These are phyloP conservation scores for Cybosia mesomella DNA, from an alignment of 2,888 invertebrate genomes.

Conservation along the genomic window DNA sequence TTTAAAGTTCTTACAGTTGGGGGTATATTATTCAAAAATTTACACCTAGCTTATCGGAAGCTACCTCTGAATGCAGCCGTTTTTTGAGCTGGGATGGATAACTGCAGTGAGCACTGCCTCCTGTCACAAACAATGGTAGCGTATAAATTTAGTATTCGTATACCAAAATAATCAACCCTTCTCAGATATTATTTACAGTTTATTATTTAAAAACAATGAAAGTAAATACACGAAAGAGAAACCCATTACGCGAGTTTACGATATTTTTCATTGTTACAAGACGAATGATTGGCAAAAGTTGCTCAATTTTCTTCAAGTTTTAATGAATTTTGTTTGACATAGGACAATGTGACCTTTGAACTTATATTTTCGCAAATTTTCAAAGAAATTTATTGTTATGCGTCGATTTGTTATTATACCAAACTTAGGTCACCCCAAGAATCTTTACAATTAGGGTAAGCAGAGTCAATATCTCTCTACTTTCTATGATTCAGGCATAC, in stretches of 20 bases:
- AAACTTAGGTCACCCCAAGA: not conserved
- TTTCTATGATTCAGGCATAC: not conserved
- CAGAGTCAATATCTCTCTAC: not conserved
- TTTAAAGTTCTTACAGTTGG: no score
- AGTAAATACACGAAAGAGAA: not conserved
- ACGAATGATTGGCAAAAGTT: conserved; percentile 69
- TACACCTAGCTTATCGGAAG: no score
- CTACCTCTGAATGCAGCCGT: no score
- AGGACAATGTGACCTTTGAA: conserved; percentile 41
- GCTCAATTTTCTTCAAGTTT: conserved; percentile 60
- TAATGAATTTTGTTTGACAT: conserved; percentile 57
- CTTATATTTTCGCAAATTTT: conserved; percentile 29
- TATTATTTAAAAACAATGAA: conserved; percentile 5
- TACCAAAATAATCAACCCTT: not conserved
- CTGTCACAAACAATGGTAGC: no score
- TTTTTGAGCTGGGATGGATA: no score
- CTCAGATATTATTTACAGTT: not conserved
- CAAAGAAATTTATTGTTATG: conserved; percentile 26
- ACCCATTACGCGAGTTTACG: conserved; percentile 26
- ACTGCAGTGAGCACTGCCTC: no score
- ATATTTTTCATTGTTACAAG: conserved; percentile 56
- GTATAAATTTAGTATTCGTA: no score
- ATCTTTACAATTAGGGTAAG: not conserved
- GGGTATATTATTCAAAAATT: no score
- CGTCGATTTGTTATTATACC: conserved; percentile 23